Base-by-base conservation (phyloP, 2,888 invertebrate genomes). In the Halictus ligatus region DNA sequence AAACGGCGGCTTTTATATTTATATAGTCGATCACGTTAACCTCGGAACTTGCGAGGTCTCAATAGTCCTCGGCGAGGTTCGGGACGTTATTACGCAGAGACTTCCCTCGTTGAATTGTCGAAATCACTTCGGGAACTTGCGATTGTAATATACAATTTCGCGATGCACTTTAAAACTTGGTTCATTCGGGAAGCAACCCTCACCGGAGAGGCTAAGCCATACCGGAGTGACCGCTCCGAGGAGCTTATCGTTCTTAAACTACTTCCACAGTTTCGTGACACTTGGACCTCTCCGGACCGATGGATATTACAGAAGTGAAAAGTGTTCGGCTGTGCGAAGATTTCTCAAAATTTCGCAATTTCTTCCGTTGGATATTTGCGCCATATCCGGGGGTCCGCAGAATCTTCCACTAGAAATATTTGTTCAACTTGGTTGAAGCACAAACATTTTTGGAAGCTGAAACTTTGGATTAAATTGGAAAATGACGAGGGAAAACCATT, bases 91-190 rank as follows among this genome's bases (percentile, higher is more conserved):
- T 60, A 25, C 25, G 60, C 60, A 13, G 60, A 54, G 60, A 60
- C 60, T 60, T 60, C 25, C 13, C 60, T 15, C 25, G 80, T 81
- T 81, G 80, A 80, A 78, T 83, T 83, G 81, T 86, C 80, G 84
- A 75, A 88, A 84, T 84, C 86, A 82, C 79, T 84, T 81, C 6
- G 78, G 54, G 60, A 78, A 81, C 77, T 80, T 13, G 29, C 75
- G 75, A 83, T 86, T 64, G 83, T 78, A 77, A 82, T 85, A 76
- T 83, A 81, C 74, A 74, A 85, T 87, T 74, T 83, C 78, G 54
- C 79, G 69, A 80, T 83, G 78, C 81, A 80, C 84, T 86, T 86
- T 78, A 79, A 83, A 89, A 89, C 84, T 89, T 89, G 77, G 82
- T 83, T 81, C 85, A 86, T 88, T 82, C 77, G 74, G 81, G 81